Base-by-base conservation (phyloP, 2,113 vertebrate species). In the Thalassoma bifasciatum region DNA sequence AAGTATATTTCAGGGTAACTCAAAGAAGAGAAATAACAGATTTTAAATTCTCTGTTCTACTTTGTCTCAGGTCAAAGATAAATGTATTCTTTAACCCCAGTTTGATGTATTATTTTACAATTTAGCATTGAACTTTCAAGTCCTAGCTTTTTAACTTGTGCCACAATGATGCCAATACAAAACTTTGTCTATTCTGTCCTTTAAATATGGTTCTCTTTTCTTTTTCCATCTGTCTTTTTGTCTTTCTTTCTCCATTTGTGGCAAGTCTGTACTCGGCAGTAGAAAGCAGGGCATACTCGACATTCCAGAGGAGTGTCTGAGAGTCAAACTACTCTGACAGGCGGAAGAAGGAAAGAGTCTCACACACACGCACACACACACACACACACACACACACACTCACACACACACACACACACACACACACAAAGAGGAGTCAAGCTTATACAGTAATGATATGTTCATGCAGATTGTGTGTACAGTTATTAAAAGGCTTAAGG, bases 241-340 rank as follows among this genome's bases (percentile, higher is more conserved):
- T 76, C 50, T 60, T 74, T 47, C 38, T 70, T 30, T 47, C 47
- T 34, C 6, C 36, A 44, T 77, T 78, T 69, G 70, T 80, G 67
- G 89, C 89, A 92, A 84, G 91, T 92, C 91, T 86, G 88, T 86
- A 89, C 91, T 89, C 85, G 90, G 89, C 79, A 81, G 80, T 22
- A 62, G 62, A 79, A 66, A 86, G 26, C 81, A 84, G 74, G 63
- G 76, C 82, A 92, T 92, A 71, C 78, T 86, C 83, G 38, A 71
- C 89, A 93, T 93, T 93, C 92, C 88, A 77, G 44, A 86, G 86
- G 83, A 87, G 87, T 82, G 85, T 88, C 78, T 89, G 76, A 82
- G 72, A 88, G 83, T 76, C 75, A 64, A 85, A 82, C 70, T 76
- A 64, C 78, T 86, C 68, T 83, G 82, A 90, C 79, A 86, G 67